phyloP scores from a whole-genome alignment of 2,113 vertebrate species.

The Corvus cornix region DNA sequence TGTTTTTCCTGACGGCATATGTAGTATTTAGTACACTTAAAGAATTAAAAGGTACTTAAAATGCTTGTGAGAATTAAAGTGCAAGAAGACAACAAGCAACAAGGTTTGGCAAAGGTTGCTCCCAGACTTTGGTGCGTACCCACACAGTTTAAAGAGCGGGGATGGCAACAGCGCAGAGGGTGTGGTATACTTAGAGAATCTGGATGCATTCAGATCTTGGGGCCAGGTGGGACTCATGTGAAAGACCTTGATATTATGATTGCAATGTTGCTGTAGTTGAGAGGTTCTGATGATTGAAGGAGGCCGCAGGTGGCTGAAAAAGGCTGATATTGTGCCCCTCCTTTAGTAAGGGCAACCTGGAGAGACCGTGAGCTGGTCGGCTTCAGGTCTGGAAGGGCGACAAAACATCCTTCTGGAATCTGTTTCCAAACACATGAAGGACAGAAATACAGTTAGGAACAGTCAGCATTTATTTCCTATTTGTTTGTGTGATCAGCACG shows the following conservation, averaged over 20 bases:
- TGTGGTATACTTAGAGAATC: not conserved
- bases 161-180: not conserved
- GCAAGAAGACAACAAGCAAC: not conserved
- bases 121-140: fast-evolving
- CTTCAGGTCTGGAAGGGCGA: not conserved
- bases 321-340: not conserved
- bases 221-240: not conserved
- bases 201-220: not conserved
- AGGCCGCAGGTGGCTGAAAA: not conserved
- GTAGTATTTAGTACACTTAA: not conserved
- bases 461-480: not conserved
- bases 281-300: not conserved
- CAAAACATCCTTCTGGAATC: not conserved
- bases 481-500: not conserved
- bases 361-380: not conserved
- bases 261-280: not conserved
- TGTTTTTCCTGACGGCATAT: not conserved
- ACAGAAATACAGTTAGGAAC: not conserved
- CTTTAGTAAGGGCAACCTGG: not conserved
- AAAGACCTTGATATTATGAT: not conserved
- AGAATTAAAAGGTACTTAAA: not conserved
- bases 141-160: not conserved
- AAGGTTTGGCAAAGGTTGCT: not conserved
- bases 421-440: not conserved
- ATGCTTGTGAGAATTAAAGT: not conserved